Evolutionary conservation across 2,113 vertebrate genomes (phyloP), one percentile per base, ranked within the genome.

Genomic region (Microtus oregoni): DNA sequence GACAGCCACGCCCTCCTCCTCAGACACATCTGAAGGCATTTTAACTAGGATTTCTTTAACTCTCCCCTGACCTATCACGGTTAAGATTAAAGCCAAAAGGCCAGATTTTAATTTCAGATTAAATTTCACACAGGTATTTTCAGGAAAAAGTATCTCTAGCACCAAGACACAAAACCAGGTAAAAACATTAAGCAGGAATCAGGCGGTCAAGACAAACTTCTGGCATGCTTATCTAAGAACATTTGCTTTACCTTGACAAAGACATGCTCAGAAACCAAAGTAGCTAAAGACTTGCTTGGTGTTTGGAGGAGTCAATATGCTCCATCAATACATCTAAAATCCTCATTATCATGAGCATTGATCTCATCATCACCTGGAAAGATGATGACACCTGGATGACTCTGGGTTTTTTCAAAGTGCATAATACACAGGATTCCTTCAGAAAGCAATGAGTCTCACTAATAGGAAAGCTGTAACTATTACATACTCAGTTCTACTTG

Each of bases 261-360:
- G 28, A 47, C 61, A 35, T 20, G 50, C 70, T 95, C 83, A 90
- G 67, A 93, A 96, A 81, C 30, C 63, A 95, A 93, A 85, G 72
- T 20, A 94, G 87, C 26, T 41, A 87, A 85, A 86, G n/a, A 47
- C 35, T 52, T 58, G 82, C 89, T 70, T 58, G 73, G 63, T 93
- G 96, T 90, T 95, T 55, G 52, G 82, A 79, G 67, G 24, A 97
- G 73, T 95, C 89, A 82, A 65, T 52, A 82, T 90, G 81, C 88
- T 95, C 96, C 93, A 97, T 93, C 89, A 96, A 96, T 95, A 96
- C 81, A 65, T 93, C 96, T 97, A 97, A 96, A 96, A 95, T 94
- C 83, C 72, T 95, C 82, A 77, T 89, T 96, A 96, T 90, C 97
- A 93, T 32, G 41, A 87, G 68, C 70, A 91, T 32, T 63, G 63